Evolutionary conservation across 2,113 vertebrate genomes (phyloP).

Genomic region (Alaudala cheleensis): DNA sequence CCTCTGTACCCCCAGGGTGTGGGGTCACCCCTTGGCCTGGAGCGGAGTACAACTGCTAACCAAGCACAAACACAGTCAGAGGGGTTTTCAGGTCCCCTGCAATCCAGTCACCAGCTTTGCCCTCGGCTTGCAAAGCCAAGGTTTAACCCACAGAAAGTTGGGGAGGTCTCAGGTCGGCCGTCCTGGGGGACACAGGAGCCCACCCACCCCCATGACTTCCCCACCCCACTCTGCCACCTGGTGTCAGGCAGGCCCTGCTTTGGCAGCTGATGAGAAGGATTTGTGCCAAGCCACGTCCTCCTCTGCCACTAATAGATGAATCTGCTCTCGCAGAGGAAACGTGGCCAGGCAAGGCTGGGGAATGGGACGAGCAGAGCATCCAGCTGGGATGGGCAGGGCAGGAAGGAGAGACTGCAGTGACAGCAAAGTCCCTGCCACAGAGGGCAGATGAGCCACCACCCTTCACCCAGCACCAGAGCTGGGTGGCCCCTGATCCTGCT

Average conservation of each 20-base stretch:
- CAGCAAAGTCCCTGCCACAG: neutral
- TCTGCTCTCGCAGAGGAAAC: accelerated
- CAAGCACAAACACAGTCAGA: neutral
- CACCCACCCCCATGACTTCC: accelerated
- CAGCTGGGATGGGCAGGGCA: neutral
- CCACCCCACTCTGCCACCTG: neutral
- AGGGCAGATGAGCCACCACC: neutral
- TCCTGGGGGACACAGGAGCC: neutral
- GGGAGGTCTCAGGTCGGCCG: neutral
- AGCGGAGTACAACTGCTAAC: neutral
- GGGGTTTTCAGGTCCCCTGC: neutral
- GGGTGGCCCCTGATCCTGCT: neutral
- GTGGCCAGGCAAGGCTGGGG: neutral
- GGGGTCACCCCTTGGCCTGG: neutral
- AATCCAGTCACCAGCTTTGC: neutral
- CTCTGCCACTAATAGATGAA: neutral
- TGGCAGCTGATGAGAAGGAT: neutral
- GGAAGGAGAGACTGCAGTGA: neutral
- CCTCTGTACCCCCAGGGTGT: accelerated
- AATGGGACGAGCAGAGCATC: neutral
- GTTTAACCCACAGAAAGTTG: neutral
- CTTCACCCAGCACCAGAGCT: neutral
- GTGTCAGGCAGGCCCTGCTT: neutral
- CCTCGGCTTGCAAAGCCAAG: neutral
- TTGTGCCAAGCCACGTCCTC: neutral